phyloP scores from a whole-genome alignment of 2,113 vertebrate genomes.

The Saimiri boliviensis region DNA sequence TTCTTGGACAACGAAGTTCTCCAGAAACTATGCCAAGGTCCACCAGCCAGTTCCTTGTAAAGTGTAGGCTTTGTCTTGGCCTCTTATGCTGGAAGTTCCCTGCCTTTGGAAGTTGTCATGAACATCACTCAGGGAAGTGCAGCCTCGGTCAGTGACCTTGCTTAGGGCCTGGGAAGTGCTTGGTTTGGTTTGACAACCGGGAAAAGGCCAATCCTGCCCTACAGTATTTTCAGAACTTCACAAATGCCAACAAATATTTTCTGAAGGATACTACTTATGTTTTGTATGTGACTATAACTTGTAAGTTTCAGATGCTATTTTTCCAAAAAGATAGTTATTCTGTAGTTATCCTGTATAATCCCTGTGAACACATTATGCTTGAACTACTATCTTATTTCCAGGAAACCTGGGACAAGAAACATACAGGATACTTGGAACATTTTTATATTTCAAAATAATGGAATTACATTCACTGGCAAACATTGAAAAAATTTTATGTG shows the following conservation, averaged over 20 bases:
- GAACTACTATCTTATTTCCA: neutral
- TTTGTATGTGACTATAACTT: neutral
- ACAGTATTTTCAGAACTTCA: neutral
- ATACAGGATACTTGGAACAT: neutral
- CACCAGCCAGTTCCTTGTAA: neutral
- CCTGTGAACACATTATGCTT: neutral
- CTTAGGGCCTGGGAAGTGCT: neutral
- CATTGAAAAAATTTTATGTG: neutral
- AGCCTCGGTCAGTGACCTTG: neutral
- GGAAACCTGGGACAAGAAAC: neutral
- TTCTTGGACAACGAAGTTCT: neutral
- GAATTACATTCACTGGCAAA: neutral
- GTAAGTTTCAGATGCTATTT: neutral
- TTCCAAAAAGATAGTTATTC: neutral
- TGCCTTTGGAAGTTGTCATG: slow-evolving; percentile 35
- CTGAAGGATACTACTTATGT: neutral
- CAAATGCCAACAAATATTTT: neutral
- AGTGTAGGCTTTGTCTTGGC: slow-evolving; percentile 35
- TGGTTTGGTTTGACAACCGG: neutral
- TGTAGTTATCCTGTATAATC: neutral
- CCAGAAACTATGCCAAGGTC: neutral
- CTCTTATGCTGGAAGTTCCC: slow-evolving; percentile 42
- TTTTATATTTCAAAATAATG: slow-evolving; percentile 11
- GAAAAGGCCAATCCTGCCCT: neutral
- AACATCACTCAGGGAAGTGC: neutral